Base-by-base conservation (phyloP, 2,797 vertebrate species). In the Denticeps clupeoides region DNA sequence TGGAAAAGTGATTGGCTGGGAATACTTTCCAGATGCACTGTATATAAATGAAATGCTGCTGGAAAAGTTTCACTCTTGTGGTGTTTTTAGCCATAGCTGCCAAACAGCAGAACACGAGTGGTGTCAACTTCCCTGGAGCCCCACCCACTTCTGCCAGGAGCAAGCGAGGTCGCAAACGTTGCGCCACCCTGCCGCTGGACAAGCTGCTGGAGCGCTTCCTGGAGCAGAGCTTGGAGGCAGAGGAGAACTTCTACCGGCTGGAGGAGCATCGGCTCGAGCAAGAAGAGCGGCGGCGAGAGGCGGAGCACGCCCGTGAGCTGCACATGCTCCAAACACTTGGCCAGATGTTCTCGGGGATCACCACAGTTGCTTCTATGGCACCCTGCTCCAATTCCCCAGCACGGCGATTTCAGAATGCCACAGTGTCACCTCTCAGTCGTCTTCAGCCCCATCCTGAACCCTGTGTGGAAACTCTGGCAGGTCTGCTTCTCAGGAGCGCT, bases 301-400 rank as follows among this genome's bases (percentile, higher is more conserved):
- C 83, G 0, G 89, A 92, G 54, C 88, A 89, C 53, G 42, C 81
- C 28, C 74, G 88, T 47, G 90, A 91, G 74, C 74, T 91, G 55
- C 88, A 89, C 62, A 90, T 91, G 89, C 74, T 95, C 22, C 88
- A 90, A 69, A 87, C 91, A 87, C 74, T 91, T 42, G 89, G 87
- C 29, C 89, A 92, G 81, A 89, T 94, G 84, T 86, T 93, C 58
- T 75, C 84, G 59, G 74, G 76, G 69, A 77, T 92, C 57, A 77
- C 83, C 51, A 60, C 73, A n/a, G n/a, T n/a, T n/a, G n/a, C n/a
- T n/a, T n/a, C n/a, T n/a, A n/a, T n/a, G n/a, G n/a, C n/a, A n/a
- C n/a, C n/a, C n/a, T n/a, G n/a, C n/a, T n/a, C n/a, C n/a, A n/a
- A n/a, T n/a, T n/a, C n/a, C n/a, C n/a, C n/a, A n/a, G n/a, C n/a